phyloP scores from a whole-genome alignment of 1,140 invertebrate genomes.

The Hylaeus volcanicus region DNA sequence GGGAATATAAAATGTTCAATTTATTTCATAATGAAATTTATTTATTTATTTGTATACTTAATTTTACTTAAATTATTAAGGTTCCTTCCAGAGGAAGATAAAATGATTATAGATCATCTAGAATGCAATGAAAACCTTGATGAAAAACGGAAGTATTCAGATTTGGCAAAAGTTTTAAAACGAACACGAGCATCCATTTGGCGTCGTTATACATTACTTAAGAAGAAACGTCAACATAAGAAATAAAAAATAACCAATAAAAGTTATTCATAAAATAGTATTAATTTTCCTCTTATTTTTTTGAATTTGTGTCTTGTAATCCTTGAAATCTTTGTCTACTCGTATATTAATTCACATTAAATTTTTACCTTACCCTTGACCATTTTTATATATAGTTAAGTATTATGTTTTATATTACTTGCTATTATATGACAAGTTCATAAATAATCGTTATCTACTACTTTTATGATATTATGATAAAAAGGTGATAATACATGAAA shows the following conservation, averaged over 20 bases:
- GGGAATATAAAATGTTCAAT: neutral
- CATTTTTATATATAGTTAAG: neutral
- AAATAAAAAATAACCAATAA: constrained; percentile 10
- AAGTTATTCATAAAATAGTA: neutral
- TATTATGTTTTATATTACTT: neutral
- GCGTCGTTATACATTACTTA: constrained; percentile 68
- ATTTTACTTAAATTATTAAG: constrained; percentile 24
- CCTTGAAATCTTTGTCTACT: neutral
- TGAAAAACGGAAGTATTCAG: constrained; percentile 58
- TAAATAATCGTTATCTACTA: neutral
- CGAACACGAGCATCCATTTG: constrained; percentile 73
- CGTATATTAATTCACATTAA: neutral
- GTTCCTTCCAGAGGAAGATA: constrained; percentile 62
- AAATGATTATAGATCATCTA: constrained; percentile 65
- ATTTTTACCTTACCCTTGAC: neutral
- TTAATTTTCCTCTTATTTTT: neutral
- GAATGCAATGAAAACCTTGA: constrained; percentile 54
- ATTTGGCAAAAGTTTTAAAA: constrained; percentile 69
- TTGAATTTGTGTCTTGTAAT: neutral
- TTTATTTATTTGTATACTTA: constrained; percentile 5
- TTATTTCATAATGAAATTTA: neutral
- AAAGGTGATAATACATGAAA: neutral
- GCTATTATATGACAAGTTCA: neutral
- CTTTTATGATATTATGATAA: too few relatives aligned
- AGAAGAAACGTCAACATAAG: constrained; percentile 23